Evolutionary conservation across 2,113 vertebrate species (phyloP), one percentile per base, ranked within the genome.

Genomic region (Hypocryptadius cinnamomeus): DNA sequence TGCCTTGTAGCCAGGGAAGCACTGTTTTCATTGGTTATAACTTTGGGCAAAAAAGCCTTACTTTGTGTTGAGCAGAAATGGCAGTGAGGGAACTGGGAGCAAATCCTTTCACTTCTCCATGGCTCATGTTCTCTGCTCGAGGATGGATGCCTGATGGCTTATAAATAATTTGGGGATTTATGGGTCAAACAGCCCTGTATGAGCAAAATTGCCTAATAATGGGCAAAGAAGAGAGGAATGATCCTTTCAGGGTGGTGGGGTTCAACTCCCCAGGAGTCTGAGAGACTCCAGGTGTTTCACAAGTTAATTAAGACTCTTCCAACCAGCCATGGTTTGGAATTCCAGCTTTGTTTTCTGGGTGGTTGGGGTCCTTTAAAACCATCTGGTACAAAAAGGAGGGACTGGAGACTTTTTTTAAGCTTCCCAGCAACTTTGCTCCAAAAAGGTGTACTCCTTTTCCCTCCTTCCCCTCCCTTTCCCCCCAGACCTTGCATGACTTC

Each of bases 401-500:
- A 50, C 33, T 20, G 79, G 39, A 86, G 24, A 23, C 35, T 92
- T 90, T 82, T 88, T 50, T 72, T 63, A 66, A 50, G 25, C 48
- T 72, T 69, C 78, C 50, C 27, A 44, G 59, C 45, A 87, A 74
- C 78, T 94, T 79, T 5, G 1, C 18, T 87, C 91, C 80, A 39
- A 25, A 92, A 94, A 94, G 82, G 90, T 90, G 45, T 6, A 9
- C 69, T 76, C 90, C 37, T 79, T 89, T 57, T 44, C 54, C 54
- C 35, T 82, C n/a, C 17, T 53, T 81, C 59, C 60, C 54, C 35
- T 83, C 56, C 60, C 39, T 79, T 92, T 73, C 5, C 68, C 87
- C 64, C 70, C 31, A 79, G 81, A 94, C 94, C 94, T 94, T 1
- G 61, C 87, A 77, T 93, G 92, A 94, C 95, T 96, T 82, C 85